Base-by-base conservation (phyloP, 2,113 vertebrate species). In the Cairina moschata region DNA sequence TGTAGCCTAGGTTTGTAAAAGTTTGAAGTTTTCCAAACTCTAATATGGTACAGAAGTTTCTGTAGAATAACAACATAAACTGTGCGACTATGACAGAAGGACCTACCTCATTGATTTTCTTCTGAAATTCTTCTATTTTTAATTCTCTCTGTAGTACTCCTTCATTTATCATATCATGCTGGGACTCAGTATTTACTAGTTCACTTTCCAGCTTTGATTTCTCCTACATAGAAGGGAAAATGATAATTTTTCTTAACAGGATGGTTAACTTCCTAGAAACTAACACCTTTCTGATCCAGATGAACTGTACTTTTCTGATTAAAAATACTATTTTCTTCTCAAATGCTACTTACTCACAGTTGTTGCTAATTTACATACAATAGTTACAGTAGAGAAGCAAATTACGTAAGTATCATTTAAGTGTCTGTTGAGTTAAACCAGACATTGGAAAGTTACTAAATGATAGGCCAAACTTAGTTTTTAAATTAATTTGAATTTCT, bases 181-280 rank as follows among this genome's bases (percentile, higher is more conserved):
- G 97, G 63, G 98, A 98, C 17, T 98, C 97, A 73, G 98, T 96
- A 95, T 99, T 99, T 60, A 98, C 69, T 22, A 99, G 84, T 90
- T 99, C 98, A 86, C 98, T 99, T 92, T 99, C 97, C 93, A 99
- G 92, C 91, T 97, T 98, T 76, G 99, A 99, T 93, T 99, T 99
- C 80, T 99, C 99, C 99, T 99, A 93, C 23, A 96, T 0, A 93
- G 29, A 88, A 59, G 83, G 8, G 31, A 34, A 73, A 60, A 75
- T 48, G 1, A 67, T 8, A 1, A 2, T 36, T 87, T 82, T 74
- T 75, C 71, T 73, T 76, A 73, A 31, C 1, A 77, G 26, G 17
- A 66, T 8, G 3, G 16, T 52, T 32, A 58, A 11, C 38, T 44
- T 76, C 8, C 50, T 46, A 87, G 25, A 79, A 76, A 69, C 14